Percentiles rank a stretch among this genome's conserved stretches.
phyloP scores from a whole-genome alignment of 1,140 invertebrate species.

The Diplogasteroides magnus region DNA sequence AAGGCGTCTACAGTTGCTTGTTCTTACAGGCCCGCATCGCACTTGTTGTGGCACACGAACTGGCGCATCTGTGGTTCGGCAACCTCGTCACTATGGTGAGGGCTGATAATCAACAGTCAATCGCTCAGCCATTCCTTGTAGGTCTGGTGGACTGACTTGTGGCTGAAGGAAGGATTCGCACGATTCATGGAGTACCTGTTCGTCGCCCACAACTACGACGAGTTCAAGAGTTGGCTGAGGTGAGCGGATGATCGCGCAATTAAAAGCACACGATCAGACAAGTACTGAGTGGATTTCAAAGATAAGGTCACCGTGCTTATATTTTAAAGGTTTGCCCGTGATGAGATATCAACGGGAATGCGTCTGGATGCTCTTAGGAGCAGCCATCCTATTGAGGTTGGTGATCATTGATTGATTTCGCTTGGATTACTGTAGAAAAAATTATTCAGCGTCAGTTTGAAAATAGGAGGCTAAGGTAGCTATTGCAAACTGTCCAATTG shows the following conservation, averaged over 20 bases:
- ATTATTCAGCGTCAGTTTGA: no score
- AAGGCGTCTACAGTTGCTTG: no score
- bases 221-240: conserved; percentile 60
- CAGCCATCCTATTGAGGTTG: conserved; percentile 35
- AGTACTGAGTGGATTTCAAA: not conserved
- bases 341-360: conserved; percentile 29
- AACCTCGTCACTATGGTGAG: conserved; percentile 52
- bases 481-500: no score
- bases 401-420: no score
- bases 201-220: conserved; percentile 59
- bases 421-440: no score
- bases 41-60: conserved; percentile 77
- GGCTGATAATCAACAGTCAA: no score
- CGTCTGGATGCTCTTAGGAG: conserved; percentile 28
- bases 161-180: conserved; percentile 61
- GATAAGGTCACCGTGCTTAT: not conserved
- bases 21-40: conserved; percentile 73
- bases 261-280: no score
- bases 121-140: no score
- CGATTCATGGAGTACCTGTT: conserved; percentile 60
- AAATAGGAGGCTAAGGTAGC: no score
- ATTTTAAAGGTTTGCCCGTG: conserved; percentile 34
- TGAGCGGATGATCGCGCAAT: not conserved
- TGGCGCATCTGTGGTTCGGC: conserved; percentile 68
- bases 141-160: conserved; percentile 62